Evolutionary conservation across 2,888 invertebrate species (phyloP).

Genomic region (Luperina testacea): DNA sequence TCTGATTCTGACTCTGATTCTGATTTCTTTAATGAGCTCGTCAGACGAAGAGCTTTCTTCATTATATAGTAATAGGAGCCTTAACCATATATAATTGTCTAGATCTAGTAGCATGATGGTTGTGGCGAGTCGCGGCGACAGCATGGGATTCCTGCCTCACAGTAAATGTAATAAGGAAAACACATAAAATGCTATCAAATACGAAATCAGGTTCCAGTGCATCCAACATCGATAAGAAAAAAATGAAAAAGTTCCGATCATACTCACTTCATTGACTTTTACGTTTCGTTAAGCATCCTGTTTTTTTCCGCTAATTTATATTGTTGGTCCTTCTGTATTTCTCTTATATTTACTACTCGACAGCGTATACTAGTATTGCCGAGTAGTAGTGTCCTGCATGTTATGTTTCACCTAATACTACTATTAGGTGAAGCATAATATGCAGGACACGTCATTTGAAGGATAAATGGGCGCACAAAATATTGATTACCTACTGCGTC

Average conservation of each 20-base stretch:
- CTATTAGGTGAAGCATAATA: constrained; percentile 32
- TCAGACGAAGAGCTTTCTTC: background rate
- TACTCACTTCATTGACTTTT: constrained; percentile 1
- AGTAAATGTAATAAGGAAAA: background rate
- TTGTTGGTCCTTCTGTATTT: constrained; percentile 24
- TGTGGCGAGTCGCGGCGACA: background rate
- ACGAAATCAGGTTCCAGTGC: background rate
- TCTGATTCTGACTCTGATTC: too few species aligned
- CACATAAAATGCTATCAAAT: background rate
- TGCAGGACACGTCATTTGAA: constrained; percentile 29
- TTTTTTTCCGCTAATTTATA: background rate
- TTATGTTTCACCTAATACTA: background rate
- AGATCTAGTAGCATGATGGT: background rate
- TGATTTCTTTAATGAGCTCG: background rate
- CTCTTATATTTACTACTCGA: background rate
- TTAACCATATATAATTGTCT: background rate
- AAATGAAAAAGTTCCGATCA: background rate
- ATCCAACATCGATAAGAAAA: background rate
- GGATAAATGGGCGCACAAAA: constrained; percentile 1
- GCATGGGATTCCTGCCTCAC: background rate
- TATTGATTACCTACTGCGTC: constrained; percentile 7
- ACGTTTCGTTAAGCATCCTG: constrained; percentile 4
- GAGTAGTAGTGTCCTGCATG: too few species aligned
- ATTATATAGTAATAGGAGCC: background rate
- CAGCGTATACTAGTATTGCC: constrained; percentile 1